Percentiles rank a stretch among this genome's conserved stretches.
Evolutionary conservation across 1,140 invertebrate species (phyloP).

Genomic region (Eriosoma lanigerum): DNA sequence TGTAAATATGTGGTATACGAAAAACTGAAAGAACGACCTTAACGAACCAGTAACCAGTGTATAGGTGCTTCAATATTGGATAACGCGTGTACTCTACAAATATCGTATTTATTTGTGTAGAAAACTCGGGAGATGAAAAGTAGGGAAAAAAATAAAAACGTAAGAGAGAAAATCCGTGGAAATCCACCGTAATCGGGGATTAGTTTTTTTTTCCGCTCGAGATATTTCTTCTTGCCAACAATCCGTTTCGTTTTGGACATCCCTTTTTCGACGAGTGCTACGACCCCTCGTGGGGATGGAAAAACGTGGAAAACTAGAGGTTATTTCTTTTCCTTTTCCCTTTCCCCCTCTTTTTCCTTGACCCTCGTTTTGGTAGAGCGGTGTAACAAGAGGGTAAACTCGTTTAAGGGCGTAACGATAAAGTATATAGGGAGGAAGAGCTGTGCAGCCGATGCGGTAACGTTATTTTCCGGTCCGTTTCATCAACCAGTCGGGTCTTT

Average conservation of each 20-base stretch:
- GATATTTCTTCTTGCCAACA: constrained; percentile 43
- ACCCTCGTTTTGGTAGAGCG: neutral
- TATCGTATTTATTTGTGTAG: constrained; percentile 17
- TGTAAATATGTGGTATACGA: neutral
- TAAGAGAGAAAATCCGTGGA: constrained; percentile 43
- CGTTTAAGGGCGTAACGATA: constrained; percentile 47
- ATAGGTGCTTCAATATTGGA: neutral
- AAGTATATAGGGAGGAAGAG: constrained; percentile 10
- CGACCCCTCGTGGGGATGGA: constrained; percentile 27
- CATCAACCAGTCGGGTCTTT: constrained; percentile 46
- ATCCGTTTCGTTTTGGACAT: constrained; percentile 46
- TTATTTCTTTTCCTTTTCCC: constrained; percentile 54
- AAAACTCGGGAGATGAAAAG: constrained; percentile 7
- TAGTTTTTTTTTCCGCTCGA: constrained; percentile 48
- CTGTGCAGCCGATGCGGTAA: constrained; percentile 38
- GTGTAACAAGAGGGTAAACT: constrained; percentile 47
- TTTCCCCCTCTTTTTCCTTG: neutral
- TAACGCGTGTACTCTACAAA: neutral
- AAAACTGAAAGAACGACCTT: neutral
- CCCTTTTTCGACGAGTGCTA: constrained; percentile 24
- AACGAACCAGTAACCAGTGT: neutral
- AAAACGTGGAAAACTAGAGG: constrained; percentile 51
- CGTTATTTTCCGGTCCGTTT: constrained; percentile 52
- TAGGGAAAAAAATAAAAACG: neutral
- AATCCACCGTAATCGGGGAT: constrained; percentile 47